Percentiles rank a stretch among this genome's conserved stretches.
These are phyloP conservation scores for Scylla paramamosain DNA, from an alignment of 1,140 invertebrate species.

Conservation along the genomic window DNA sequence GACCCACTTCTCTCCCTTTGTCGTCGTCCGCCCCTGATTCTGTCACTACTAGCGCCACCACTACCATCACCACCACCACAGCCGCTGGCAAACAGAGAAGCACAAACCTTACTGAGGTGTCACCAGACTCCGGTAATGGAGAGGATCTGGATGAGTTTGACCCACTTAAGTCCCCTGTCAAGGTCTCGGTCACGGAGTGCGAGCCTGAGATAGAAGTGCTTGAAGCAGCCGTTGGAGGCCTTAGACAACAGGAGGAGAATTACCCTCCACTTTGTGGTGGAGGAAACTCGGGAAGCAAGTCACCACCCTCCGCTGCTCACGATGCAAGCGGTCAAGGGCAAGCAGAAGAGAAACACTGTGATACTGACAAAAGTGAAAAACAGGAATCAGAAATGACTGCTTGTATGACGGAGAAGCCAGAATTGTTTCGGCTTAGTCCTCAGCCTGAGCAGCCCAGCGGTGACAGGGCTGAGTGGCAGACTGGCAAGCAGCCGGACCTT, in stretches of 20 bases:
- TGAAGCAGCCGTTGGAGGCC: neutral
- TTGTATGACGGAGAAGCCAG: constrained; percentile 32
- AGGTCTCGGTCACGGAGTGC: constrained; percentile 6
- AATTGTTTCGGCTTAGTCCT: neutral
- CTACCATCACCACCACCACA: neutral
- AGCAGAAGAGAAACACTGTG: neutral
- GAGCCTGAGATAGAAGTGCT: neutral
- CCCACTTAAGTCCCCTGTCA: constrained; percentile 43
- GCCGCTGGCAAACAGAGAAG: neutral
- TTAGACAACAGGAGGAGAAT: neutral
- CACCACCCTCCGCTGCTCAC: neutral
- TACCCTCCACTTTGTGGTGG: neutral
- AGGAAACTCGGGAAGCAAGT: neutral
- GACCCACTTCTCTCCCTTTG: constrained; percentile 50
- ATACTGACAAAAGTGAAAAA: neutral
- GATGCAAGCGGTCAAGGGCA: neutral
- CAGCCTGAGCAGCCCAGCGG: neutral
- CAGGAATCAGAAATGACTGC: constrained; percentile 12
- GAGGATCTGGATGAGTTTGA: constrained; percentile 65
- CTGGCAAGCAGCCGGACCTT: neutral
- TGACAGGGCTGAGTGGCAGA: neutral
- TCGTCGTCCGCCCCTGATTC: neutral
- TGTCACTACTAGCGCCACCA: neutral
- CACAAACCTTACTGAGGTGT: constrained; percentile 31
- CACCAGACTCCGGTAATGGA: constrained; percentile 66